These are phyloP conservation scores for Lomographa bimaculata DNA, from an alignment of 2,888 invertebrate species.

Conservation along the genomic window DNA sequence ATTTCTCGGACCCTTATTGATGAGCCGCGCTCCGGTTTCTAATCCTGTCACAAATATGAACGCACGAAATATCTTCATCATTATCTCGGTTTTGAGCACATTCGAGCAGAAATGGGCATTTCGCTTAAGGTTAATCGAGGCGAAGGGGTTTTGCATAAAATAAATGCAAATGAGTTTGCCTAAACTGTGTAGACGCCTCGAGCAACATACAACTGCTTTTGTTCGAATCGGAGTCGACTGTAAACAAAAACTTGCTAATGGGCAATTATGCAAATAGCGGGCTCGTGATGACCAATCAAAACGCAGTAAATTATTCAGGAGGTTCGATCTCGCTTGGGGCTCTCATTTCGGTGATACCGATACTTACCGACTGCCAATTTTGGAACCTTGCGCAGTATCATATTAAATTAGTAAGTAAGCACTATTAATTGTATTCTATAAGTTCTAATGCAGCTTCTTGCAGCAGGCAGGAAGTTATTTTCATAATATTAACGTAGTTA, in stretches of 20 bases:
- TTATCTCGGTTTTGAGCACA: constrained; percentile 30
- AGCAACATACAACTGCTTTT: constrained; percentile 46
- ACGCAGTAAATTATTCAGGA: constrained; percentile 72
- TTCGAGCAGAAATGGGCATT: constrained; percentile 28
- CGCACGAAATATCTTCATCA: constrained; percentile 33
- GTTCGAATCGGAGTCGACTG: constrained; percentile 53
- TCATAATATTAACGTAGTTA: too few species aligned
- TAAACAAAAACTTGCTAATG: constrained; percentile 76
- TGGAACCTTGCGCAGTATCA: neutral
- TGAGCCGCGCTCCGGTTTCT: constrained; percentile 55
- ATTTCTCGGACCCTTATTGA: constrained; percentile 78
- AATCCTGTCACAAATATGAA: constrained; percentile 42
- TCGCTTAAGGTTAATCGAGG: constrained; percentile 44
- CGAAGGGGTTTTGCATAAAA: constrained; percentile 49
- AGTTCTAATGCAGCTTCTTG: too few species aligned
- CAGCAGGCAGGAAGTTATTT: too few species aligned
- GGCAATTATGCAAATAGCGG: constrained; percentile 72
- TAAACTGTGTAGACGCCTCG: constrained; percentile 43
- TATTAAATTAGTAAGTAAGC: neutral
- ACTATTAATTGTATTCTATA: neutral
- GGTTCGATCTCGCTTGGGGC: constrained; percentile 51
- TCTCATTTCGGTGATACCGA: constrained; percentile 39
- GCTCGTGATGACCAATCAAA: constrained; percentile 72
- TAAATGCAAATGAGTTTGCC: constrained; percentile 50
- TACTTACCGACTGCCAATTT: constrained; percentile 18